Evolutionary conservation across 2,797 vertebrate genomes (phyloP).

Genomic region (Petrocephalus schoutedeni): DNA sequence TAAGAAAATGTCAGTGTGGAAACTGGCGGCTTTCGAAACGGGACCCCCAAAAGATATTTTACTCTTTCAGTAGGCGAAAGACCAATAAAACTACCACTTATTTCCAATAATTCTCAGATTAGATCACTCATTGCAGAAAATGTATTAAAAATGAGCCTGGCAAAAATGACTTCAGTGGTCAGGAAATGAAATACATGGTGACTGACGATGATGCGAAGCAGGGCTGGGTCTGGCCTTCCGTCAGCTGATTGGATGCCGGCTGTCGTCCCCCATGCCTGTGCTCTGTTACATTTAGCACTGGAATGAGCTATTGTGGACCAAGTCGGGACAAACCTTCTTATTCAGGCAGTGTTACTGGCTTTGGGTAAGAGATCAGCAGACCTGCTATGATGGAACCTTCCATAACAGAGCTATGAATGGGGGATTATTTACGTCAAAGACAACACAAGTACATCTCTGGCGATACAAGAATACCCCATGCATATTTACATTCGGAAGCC

Average conservation of each 20-base stretch:
- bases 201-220: not conserved
- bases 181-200: not conserved
- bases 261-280: not conserved
- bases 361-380: not conserved
- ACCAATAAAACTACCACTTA: not conserved
- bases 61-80: not conserved
- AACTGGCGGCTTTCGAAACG: not conserved
- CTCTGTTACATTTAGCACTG: not conserved
- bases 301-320: not conserved
- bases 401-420: not conserved
- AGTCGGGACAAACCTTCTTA: not conserved
- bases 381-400: not conserved
- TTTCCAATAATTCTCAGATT: not conserved
- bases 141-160: not conserved
- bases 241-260: not conserved
- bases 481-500: not conserved
- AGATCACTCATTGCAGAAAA: not conserved
- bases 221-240: not conserved
- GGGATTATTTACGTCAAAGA: not conserved
- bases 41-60: not conserved
- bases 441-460: not conserved
- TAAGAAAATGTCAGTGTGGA: not conserved
- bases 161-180: not conserved
- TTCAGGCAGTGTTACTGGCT: not conserved
- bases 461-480: not conserved